These are phyloP conservation scores for Pocillopora grandis DNA, from an alignment of 92 coral and sea anemone genomes.

Conservation along the genomic window DNA sequence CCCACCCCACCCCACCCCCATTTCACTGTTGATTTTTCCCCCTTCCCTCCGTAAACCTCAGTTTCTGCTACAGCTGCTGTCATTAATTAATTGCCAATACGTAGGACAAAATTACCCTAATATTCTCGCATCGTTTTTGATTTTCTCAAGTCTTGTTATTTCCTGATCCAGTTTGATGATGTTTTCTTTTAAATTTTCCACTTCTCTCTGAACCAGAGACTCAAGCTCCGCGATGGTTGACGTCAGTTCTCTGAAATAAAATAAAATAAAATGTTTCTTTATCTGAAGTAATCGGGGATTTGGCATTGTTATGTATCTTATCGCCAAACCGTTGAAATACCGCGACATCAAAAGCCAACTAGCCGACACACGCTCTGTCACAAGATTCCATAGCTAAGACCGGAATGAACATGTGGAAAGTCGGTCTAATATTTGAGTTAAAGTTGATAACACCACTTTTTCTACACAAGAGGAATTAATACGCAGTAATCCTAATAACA, in stretches of 20 bases:
- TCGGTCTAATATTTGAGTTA: no score
- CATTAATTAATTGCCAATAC: neutral
- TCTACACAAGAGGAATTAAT: no score
- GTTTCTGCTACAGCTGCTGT: neutral
- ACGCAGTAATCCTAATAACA: no score
- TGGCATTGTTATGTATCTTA: no score
- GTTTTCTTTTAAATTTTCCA: constrained; percentile 83
- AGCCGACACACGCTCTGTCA: no score
- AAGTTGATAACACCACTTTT: no score
- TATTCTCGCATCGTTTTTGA: constrained; percentile 74
- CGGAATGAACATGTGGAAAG: no score
- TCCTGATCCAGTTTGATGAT: constrained; percentile 81
- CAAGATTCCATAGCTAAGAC: no score
- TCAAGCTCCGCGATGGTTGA: constrained; percentile 80
- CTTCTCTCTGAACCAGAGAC: constrained; percentile 78
- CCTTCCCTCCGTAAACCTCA: neutral
- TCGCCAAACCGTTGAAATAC: no score
- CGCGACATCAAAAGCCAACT: no score
- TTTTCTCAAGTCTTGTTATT: constrained; percentile 78
- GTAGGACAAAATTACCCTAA: constrained; percentile 58
- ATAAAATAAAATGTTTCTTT: neutral
- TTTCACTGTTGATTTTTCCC: no score
- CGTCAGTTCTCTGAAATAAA: constrained; percentile 74
- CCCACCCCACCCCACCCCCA: neutral
- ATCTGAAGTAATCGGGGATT: neutral